A percentile compares a stretch with the other conserved stretches of the same genome.
Evolutionary conservation across 2,888 invertebrate species (phyloP).

Genomic region (Glyphotaelius pellucidus): DNA sequence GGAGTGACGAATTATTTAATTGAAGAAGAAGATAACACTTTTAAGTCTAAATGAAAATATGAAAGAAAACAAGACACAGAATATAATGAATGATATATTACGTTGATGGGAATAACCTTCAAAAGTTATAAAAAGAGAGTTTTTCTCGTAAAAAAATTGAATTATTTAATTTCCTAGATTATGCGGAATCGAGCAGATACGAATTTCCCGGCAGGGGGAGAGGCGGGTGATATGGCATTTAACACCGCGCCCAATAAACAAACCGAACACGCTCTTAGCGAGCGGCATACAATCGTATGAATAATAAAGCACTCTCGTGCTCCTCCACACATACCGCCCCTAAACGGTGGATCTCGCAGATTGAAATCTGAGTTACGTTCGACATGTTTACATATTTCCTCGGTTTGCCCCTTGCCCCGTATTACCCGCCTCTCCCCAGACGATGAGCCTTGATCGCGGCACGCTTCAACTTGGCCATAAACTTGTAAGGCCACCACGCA

Average conservation of each 20-base stretch:
- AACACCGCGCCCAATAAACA: slow-evolving; percentile 64
- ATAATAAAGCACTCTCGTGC: slow-evolving; percentile 65
- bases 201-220: background rate
- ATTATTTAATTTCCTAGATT: background rate
- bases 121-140: too few relatives aligned
- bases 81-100: too few relatives aligned
- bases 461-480: background rate
- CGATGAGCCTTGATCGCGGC: slow-evolving; percentile 5
- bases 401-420: slow-evolving; percentile 53
- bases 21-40: too few relatives aligned
- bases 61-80: too few relatives aligned
- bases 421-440: slow-evolving; percentile 33
- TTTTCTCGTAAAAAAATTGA: too few relatives aligned
- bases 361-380: slow-evolving; percentile 67
- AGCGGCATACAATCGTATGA: slow-evolving; percentile 65
- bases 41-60: too few relatives aligned
- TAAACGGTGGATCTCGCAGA: slow-evolving; percentile 62
- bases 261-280: slow-evolving; percentile 59
- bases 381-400: slow-evolving; percentile 67
- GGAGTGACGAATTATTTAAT: background rate
- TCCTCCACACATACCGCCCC: slow-evolving; percentile 57
- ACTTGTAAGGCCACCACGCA: background rate
- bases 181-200: background rate
- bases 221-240: slow-evolving; percentile 59
- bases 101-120: too few relatives aligned